phyloP scores from a whole-genome alignment of 2,797 vertebrate species.

The Agapornis canus region DNA sequence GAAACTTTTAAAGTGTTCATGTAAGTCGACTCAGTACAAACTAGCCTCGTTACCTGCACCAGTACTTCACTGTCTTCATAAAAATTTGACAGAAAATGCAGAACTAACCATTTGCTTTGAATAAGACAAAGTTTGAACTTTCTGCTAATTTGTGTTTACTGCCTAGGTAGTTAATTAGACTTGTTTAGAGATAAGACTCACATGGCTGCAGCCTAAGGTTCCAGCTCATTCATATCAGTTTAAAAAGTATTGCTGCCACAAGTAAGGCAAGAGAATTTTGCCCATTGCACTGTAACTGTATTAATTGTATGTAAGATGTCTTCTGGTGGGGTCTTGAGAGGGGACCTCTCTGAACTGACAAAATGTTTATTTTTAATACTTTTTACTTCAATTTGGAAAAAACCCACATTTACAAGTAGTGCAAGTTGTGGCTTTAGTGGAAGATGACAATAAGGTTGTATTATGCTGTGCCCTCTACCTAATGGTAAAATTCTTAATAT shows the following conservation, averaged over 20 bases:
- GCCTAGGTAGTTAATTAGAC: neutral
- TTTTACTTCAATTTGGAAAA: neutral
- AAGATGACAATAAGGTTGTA: neutral
- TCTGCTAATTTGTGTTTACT: neutral
- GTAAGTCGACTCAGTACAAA: neutral
- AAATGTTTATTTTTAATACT: neutral
- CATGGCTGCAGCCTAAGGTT: neutral
- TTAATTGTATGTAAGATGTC: neutral
- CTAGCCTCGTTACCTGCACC: neutral
- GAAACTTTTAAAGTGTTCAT: neutral
- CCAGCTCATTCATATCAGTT: neutral
- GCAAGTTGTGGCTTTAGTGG: neutral
- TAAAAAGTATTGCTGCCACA: neutral
- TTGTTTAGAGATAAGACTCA: neutral
- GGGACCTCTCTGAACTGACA: neutral
- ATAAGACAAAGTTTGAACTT: neutral
- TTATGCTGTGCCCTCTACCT: neutral
- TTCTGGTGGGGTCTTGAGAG: neutral
- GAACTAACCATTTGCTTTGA: neutral
- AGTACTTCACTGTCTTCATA: neutral
- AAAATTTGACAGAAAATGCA: neutral
- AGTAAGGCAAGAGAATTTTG: neutral
- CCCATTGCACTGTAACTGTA: neutral
- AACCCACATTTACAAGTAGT: rapidly evolving
- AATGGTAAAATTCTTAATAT: neutral